These are phyloP conservation scores for Atherix ibis DNA, from an alignment of 2,888 invertebrate species.

Conservation along the genomic window DNA sequence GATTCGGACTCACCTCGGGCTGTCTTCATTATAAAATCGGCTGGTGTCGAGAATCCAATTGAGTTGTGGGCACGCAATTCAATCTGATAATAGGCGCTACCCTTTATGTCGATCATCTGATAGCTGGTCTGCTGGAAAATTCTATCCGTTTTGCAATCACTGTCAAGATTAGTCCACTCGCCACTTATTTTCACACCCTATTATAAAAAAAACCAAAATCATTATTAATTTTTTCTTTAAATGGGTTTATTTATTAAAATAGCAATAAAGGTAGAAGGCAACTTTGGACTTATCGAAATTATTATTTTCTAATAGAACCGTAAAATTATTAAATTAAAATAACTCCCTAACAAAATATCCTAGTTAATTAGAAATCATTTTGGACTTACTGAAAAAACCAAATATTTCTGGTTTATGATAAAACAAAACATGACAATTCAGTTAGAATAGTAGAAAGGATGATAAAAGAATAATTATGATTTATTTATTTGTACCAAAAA, in stretches of 20 bases:
- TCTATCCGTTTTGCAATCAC: slow-evolving; percentile 41
- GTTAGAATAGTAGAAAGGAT: too few relatives aligned
- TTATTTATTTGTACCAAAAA: too few relatives aligned
- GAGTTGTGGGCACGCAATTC: slow-evolving; percentile 73
- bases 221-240: too few relatives aligned
- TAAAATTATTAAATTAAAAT: slow-evolving; percentile 6
- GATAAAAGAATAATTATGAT: too few relatives aligned
- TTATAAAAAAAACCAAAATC: slow-evolving; percentile 3
- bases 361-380: not conserved
- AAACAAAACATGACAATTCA: too few relatives aligned
- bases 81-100: slow-evolving; percentile 71
- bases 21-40: slow-evolving; percentile 66
- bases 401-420: too few relatives aligned
- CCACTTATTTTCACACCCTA: slow-evolving; percentile 52
- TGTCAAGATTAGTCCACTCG: slow-evolving; percentile 43
- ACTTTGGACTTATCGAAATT: too few relatives aligned
- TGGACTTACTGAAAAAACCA: too few relatives aligned
- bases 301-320: too few relatives aligned
- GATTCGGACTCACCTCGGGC: slow-evolving; percentile 63
- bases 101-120: slow-evolving; percentile 50
- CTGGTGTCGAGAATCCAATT: slow-evolving; percentile 67
- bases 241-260: too few relatives aligned
- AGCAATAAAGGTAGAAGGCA: too few relatives aligned
- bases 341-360: not conserved
- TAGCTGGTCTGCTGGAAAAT: slow-evolving; percentile 47